Conservation (phyloP, 2,797 vertebrate genomes). For the Phrynocephalus vlangalii region DNA sequence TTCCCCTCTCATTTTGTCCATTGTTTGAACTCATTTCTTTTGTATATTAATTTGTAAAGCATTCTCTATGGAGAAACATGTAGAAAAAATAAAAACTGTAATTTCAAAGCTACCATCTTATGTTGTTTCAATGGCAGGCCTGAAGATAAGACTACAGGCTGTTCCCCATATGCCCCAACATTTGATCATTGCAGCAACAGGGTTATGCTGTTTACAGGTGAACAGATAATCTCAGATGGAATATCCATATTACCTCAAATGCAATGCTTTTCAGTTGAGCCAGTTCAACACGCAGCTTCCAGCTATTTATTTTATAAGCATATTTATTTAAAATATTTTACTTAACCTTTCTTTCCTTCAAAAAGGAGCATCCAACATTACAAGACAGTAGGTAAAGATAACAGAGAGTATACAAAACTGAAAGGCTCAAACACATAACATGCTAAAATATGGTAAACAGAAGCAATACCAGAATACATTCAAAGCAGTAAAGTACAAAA, state of each 20-base stretch:
- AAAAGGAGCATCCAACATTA: not conserved
- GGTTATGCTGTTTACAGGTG: not conserved
- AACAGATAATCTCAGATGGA: not conserved
- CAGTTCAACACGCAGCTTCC: not conserved
- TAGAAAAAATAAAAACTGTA: conserved; percentile 44
- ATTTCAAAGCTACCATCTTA: not conserved
- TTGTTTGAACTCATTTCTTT: conserved; percentile 14
- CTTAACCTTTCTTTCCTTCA: not conserved
- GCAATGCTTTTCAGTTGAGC: not conserved
- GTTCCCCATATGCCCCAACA: not conserved
- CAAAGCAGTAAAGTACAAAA: too few species aligned
- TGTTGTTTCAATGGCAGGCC: not conserved
- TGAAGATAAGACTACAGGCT: not conserved
- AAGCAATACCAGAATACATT: too few species aligned
- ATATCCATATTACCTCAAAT: not conserved
- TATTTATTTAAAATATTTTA: too few species aligned
- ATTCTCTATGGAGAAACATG: conserved; percentile 25
- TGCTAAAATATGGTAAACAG: too few species aligned
- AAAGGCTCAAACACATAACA: too few species aligned
- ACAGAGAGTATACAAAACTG: too few species aligned
- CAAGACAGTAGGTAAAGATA: too few species aligned
- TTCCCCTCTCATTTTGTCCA: conserved; percentile 5
- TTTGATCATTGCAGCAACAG: not conserved
- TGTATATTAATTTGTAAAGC: conserved; percentile 53
- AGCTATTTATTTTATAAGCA: not conserved